phyloP scores from a whole-genome alignment of 2,888 invertebrate genomes.

The Spatulosminthurus flaviceps region DNA sequence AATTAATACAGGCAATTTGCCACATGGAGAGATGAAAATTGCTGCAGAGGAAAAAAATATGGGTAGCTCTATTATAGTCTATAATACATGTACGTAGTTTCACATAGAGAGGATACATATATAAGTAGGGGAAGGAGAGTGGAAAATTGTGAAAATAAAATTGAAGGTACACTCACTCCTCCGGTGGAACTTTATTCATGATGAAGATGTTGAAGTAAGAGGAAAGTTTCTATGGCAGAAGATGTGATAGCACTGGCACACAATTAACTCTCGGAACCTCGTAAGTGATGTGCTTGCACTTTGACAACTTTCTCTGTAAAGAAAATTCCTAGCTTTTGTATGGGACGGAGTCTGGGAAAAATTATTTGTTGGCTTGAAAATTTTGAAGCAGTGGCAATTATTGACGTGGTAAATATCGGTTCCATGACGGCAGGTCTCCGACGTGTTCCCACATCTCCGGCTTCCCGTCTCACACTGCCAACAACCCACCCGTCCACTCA shows the following conservation, averaged over 20 bases:
- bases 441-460: slow-evolving; percentile 1
- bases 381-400: neutral
- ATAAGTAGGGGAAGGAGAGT: neutral
- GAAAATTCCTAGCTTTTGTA: neutral
- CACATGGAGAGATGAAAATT: no score
- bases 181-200: slow-evolving; percentile 16
- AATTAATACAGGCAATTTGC: no score
- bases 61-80: no score
- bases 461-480: neutral
- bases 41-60: no score
- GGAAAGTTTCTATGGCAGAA: neutral
- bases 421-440: neutral
- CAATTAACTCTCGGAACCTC: neutral
- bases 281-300: neutral
- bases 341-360: neutral
- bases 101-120: neutral
- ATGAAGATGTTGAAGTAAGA: neutral
- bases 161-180: neutral
- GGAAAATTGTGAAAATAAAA: neutral
- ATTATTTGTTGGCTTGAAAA: neutral
- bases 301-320: neutral
- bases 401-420: neutral
- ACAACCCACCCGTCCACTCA: neutral
- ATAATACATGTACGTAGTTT: slow-evolving; percentile 1
- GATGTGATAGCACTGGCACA: neutral